These are phyloP conservation scores for Nomada ruficornis DNA, from an alignment of 2,888 invertebrate genomes.

Conservation along the genomic window DNA sequence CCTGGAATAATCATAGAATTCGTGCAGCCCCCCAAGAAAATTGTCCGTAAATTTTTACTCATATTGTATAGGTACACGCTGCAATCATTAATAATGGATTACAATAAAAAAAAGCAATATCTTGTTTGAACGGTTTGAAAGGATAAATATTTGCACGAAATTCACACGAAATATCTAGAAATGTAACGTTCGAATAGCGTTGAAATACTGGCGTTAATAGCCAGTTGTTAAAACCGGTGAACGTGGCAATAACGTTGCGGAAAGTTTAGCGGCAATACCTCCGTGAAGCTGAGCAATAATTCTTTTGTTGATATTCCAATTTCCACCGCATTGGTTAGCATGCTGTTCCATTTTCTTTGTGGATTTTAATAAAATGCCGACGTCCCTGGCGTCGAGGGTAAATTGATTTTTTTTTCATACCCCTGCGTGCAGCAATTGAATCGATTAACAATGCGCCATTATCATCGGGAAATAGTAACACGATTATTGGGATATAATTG, in stretches of 20 bases:
- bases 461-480: slow-evolving; percentile 27
- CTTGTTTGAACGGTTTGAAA: no score
- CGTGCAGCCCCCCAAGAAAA: no score
- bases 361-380: slow-evolving; percentile 43
- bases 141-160: no score
- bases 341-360: slow-evolving; percentile 29
- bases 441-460: slow-evolving; percentile 35
- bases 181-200: slow-evolving; percentile 4
- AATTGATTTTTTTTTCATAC: slow-evolving; percentile 16
- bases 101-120: no score
- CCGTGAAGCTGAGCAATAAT: slow-evolving; percentile 17
- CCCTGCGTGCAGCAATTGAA: slow-evolving; percentile 22
- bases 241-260: background rate
- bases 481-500: slow-evolving; percentile 42
- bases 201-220: background rate
- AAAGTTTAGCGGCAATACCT: slow-evolving; percentile 1
- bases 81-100: no score
- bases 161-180: no score
- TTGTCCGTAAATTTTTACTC: no score
- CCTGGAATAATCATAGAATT: slow-evolving; percentile 77
- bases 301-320: slow-evolving; percentile 38
- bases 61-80: no score
- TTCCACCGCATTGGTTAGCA: slow-evolving; percentile 21
- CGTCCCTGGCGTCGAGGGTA: slow-evolving; percentile 1
- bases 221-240: background rate